Evolutionary conservation across 2,888 invertebrate species (phyloP), one percentile per base, ranked within the genome.

Genomic region (Tolmerus cingulatus): DNA sequence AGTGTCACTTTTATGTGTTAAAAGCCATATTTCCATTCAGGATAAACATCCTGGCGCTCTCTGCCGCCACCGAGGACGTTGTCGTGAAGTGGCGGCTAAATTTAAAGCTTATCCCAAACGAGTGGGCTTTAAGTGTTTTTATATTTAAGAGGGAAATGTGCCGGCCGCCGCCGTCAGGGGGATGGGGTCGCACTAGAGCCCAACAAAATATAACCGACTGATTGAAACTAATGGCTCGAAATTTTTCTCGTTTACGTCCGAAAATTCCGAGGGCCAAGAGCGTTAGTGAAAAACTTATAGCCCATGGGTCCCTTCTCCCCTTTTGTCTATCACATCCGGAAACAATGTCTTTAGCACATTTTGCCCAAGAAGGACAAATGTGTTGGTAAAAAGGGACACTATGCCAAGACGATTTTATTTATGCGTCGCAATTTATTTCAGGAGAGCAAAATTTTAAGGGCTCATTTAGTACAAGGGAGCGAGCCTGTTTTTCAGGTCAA

Each of bases 161-260:
- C 23, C 12, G 57, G 23, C 12, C 40, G 57, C 9, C n/a, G n/a
- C 14, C n/a, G 76, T 3, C 14, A 76, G 14, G 37, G 79, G 79
- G 30, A 19, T 8, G 23, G 43, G 16, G 16, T 8, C 4, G 14
- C 14, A 12, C 12, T 12, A 5, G n/a, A 23, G 51, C 19, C 40
- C n/a, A 84, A 84, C 40, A 30, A 85, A 85, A 85, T 74, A 74
- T 74, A 74, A 74, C 85, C 43, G 85, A 85, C 85, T 85, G 85
- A 85, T 85, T 85, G 85, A 85, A 85, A 85, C 85, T 85, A 85
- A 85, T 85, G 85, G 85, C 85, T 85, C 46, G 85, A 85, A 85
- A 85, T 85, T 85, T 85, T 85, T 85, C 85, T 85, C 85, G 85
- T 85, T 85, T 85, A 74, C 85, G 43, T 85, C 85, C 43, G 43